Percentiles rank a stretch among this genome's conserved stretches.
Evolutionary conservation across 2,888 invertebrate genomes (phyloP).

Genomic region (Drosophila koepferae): DNA sequence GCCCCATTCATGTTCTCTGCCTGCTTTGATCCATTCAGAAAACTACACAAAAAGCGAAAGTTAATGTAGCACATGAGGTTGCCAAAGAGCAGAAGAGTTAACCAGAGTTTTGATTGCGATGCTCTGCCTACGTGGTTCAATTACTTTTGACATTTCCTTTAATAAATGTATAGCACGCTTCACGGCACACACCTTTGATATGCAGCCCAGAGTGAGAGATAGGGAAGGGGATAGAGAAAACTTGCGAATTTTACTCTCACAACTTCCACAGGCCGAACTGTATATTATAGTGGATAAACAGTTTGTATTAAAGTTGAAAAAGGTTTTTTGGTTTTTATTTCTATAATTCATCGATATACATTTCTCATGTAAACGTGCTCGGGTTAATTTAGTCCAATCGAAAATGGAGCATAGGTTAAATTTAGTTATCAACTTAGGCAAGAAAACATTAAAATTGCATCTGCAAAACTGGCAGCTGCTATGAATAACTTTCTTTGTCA

Average conservation of each 20-base stretch:
- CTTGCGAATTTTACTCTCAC: background rate
- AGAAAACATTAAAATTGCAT: no score
- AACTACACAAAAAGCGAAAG: conserved; percentile 56
- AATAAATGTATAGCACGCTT: conserved; percentile 62
- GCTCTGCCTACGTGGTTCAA: conserved; percentile 68
- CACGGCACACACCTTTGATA: conserved; percentile 25
- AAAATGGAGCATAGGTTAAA: background rate
- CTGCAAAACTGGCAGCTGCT: background rate
- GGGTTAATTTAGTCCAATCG: background rate
- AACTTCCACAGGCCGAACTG: background rate
- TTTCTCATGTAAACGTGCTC: background rate
- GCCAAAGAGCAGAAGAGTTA: conserved; percentile 56
- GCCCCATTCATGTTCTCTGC: background rate
- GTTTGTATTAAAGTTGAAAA: background rate
- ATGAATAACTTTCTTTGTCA: background rate
- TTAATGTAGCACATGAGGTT: conserved; percentile 68
- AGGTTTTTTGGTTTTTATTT: background rate
- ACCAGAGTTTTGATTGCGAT: conserved; percentile 22
- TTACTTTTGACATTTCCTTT: conserved; percentile 73
- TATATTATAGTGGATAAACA: background rate
- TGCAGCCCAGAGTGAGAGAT: background rate
- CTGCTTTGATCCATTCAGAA: background rate
- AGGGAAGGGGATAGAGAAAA: background rate
- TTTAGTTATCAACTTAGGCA: background rate
- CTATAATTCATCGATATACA: background rate